Evolutionary conservation across 2,888 invertebrate species (phyloP).

Genomic region (Hermodice carunculata): DNA sequence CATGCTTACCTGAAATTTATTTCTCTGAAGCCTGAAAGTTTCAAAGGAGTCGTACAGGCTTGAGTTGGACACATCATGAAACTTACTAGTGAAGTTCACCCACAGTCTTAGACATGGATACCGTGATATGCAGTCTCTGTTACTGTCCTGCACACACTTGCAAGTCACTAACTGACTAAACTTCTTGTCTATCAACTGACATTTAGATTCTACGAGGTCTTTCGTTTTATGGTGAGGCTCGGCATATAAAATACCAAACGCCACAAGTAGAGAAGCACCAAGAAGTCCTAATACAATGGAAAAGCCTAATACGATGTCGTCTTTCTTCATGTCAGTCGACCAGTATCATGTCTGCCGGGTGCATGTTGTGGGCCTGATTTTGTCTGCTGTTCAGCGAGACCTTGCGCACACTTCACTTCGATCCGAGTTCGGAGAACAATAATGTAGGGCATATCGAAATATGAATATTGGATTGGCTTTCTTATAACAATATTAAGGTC

Average conservation of each 20-base stretch:
- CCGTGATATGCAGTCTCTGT: constrained; percentile 26
- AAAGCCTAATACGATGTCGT: constrained; percentile 37
- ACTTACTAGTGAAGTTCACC: constrained; percentile 3
- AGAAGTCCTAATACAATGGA: constrained; percentile 40
- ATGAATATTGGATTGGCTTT: too few relatives aligned
- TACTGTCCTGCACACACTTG: constrained; percentile 29
- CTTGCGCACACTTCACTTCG: too few relatives aligned
- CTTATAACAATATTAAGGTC: too few relatives aligned
- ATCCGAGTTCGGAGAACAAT: too few relatives aligned
- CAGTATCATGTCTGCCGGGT: not conserved
- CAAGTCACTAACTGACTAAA: constrained; percentile 24
- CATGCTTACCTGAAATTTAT: constrained; percentile 21
- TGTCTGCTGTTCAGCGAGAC: too few relatives aligned
- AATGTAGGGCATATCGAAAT: too few relatives aligned
- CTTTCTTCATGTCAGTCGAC: not conserved
- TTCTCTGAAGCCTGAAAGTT: constrained; percentile 34
- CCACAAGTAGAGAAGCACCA: constrained; percentile 37
- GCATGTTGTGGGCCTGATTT: too few relatives aligned
- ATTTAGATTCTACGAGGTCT: constrained; percentile 11
- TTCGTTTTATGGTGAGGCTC: constrained; percentile 34
- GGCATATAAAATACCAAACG: constrained; percentile 40
- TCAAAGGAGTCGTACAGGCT: constrained; percentile 41
- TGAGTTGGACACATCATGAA: constrained; percentile 19
- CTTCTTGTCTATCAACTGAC: not conserved
- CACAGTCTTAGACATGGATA: constrained; percentile 31